phyloP scores from a whole-genome alignment of 2,113 vertebrate genomes.

The Puma concolor region DNA sequence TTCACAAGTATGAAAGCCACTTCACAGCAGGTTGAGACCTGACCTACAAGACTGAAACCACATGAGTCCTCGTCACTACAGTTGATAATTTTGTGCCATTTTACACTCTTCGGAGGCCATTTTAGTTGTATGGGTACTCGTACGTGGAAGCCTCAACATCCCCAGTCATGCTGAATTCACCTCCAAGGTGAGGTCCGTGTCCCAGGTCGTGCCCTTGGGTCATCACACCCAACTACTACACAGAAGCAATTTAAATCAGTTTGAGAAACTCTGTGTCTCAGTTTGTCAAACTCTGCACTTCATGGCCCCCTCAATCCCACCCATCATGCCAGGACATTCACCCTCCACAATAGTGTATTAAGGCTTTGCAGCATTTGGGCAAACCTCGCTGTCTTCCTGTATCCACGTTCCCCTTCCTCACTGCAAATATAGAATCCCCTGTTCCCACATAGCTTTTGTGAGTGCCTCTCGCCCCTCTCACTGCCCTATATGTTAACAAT shows the following conservation, averaged over 20 bases:
- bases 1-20: not conserved
- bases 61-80: not conserved
- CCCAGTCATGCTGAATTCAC: not conserved
- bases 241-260: not conserved
- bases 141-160: not conserved
- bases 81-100: not conserved
- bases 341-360: not conserved
- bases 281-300: not conserved
- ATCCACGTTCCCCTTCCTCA: not conserved
- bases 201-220: not conserved
- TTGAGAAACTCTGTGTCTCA: not conserved
- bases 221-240: not conserved
- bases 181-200: not conserved
- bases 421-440: not conserved
- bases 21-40: not conserved
- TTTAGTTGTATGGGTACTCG: not conserved
- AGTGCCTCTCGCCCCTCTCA: accelerated
- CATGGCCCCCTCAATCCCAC: not conserved
- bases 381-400: not conserved
- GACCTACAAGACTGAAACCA: not conserved
- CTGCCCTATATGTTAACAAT: not conserved
- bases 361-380: not conserved
- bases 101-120: not conserved
- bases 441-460: not conserved
- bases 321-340: not conserved